Evolutionary conservation across 2,797 vertebrate species (phyloP), one percentile per base, ranked within the genome.

Genomic region (Arctocebus calabarensis): DNA sequence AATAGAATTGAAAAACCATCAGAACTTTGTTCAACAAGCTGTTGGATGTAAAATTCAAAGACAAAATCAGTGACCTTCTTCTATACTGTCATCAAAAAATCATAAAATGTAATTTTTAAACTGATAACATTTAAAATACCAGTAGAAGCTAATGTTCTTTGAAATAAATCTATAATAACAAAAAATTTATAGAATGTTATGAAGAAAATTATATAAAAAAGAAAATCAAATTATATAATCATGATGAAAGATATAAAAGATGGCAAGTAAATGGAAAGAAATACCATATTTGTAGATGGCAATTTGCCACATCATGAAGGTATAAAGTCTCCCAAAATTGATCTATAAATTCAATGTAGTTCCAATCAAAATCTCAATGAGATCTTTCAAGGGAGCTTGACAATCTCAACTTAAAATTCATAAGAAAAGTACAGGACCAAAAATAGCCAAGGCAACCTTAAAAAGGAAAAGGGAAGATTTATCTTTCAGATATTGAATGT

Each of bases 241-340:
- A 88, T 62, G 91, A 57, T 83, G 59, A 96, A 81, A 96, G 40
- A 70, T 45, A 83, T 74, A 93, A 93, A 84, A 95, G 70, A 86
- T 87, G 37, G 84, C 17, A 84, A 94, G 66, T 88, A 85, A 94
- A 37, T n/a, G 17, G 16, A 29, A 92, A 87, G 73, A 79, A 84
- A 84, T 23, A 20, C 75, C 6, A 3, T 62, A 92, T 85, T 84
- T 81, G 17, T 88, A 90, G 40, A 29, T 90, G 25, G 23, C 16
- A 83, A 91, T 89, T 87, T 68, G 84, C 75, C 95, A 70, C 64
- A 95, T 91, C 66, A 87, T 90, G 87, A 94, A 90, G 55, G 75
- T 88, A 84, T 89, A 88, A 96, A 91, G 22, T 62, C 27, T 91
- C 12, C 52, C 22, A 37, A 95, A 77, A 84, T 23, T 87, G 37